Conservation (phyloP, 2,888 invertebrate species). For the Drosophila helvetica region DNA sequence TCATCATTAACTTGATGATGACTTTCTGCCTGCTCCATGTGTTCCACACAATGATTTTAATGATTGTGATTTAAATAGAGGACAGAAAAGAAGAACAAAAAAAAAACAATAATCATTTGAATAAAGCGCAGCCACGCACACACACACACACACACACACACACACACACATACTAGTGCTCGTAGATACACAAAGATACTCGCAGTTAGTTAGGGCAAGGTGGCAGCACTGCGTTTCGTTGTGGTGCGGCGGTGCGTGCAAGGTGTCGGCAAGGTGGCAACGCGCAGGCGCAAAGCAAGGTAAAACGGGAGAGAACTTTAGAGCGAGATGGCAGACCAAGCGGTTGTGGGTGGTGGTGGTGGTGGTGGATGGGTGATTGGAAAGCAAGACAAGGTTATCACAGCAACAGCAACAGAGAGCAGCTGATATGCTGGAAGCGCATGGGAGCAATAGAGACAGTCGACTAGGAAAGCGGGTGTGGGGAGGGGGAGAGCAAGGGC, state of each 20-base stretch:
- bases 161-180: constrained; percentile 12
- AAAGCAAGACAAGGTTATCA: constrained; percentile 70
- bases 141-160: constrained; percentile 20
- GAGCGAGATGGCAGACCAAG: constrained; percentile 26
- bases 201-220: constrained; percentile 38
- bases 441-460: constrained; percentile 10
- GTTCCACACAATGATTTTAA: constrained; percentile 38
- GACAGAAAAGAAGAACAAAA: constrained; percentile 25
- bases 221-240: constrained; percentile 53
- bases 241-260: constrained; percentile 45
- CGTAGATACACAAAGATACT: background rate
- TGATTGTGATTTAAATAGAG: constrained; percentile 50
- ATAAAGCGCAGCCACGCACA: constrained; percentile 32
- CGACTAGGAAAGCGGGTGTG: background rate
- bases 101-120: constrained; percentile 44
- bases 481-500: constrained; percentile 18
- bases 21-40: constrained; percentile 46
- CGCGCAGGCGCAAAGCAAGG: constrained; percentile 44
- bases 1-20: constrained; percentile 50
- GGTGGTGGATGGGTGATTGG: constrained; percentile 36
- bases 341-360: constrained; percentile 13
- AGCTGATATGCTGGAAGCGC: constrained; percentile 64
- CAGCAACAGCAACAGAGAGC: constrained; percentile 64
- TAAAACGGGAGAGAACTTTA: constrained; percentile 4
- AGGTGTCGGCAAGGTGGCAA: constrained; percentile 48